Conservation (phyloP, 1,140 invertebrate genomes). For the Papilio helenus region DNA sequence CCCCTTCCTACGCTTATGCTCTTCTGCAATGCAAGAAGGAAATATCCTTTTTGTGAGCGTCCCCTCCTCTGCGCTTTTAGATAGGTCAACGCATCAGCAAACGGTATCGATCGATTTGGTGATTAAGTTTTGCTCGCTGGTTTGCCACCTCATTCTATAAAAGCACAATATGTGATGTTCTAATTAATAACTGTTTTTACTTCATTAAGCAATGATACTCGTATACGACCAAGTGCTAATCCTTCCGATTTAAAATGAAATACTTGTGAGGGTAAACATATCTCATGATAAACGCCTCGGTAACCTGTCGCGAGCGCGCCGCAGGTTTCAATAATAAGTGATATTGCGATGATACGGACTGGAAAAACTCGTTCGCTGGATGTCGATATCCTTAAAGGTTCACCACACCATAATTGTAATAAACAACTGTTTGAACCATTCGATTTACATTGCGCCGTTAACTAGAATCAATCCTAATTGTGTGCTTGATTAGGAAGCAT, state of each 20-base stretch:
- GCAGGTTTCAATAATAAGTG: slow-evolving; percentile 81
- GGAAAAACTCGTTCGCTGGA: slow-evolving; percentile 81
- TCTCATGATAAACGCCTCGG: slow-evolving; percentile 77
- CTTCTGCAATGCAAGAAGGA: no score
- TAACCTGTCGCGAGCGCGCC: slow-evolving; percentile 77
- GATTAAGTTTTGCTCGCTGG: no score
- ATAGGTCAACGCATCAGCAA: no score
- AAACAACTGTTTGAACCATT: slow-evolving; percentile 28
- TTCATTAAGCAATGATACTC: neutral
- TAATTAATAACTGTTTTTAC: neutral
- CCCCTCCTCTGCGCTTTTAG: no score
- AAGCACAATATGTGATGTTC: no score
- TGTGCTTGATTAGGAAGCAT: slow-evolving; percentile 25
- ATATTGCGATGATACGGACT: slow-evolving; percentile 82
- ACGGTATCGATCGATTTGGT: no score
- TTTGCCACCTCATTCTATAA: no score
- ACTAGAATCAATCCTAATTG: neutral
- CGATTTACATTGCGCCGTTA: slow-evolving; percentile 50
- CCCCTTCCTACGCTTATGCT: no score
- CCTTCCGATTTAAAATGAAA: slow-evolving; percentile 43
- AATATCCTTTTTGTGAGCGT: no score
- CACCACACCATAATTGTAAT: slow-evolving; percentile 45
- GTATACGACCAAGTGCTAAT: slow-evolving; percentile 34
- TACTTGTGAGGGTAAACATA: slow-evolving; percentile 70
- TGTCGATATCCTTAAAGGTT: slow-evolving; percentile 81